Conservation (phyloP, 1,140 invertebrate species). For the Lanistes nyassanus region DNA sequence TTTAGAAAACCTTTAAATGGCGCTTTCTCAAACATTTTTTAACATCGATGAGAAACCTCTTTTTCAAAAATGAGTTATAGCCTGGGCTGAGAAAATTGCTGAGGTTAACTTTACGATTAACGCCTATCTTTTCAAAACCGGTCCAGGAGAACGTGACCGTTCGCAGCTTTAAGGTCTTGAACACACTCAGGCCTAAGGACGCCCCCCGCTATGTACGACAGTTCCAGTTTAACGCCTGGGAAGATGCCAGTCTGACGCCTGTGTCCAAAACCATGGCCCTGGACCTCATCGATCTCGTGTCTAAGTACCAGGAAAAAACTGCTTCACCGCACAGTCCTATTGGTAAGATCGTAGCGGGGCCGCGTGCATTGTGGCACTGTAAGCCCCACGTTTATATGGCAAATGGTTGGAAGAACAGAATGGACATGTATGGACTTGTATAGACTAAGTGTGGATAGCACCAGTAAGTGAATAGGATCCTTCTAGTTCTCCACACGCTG, state of each 20-base stretch:
- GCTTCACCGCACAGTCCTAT: conserved; percentile 46
- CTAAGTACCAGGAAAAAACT: conserved; percentile 50
- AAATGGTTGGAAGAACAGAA: no score
- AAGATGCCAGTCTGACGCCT: conserved; percentile 52
- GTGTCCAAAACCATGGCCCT: conserved; percentile 57
- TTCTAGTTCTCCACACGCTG: no score
- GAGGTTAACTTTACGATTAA: no score
- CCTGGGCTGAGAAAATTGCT: no score
- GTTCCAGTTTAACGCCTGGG: conserved; percentile 63
- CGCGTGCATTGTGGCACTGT: background rate
- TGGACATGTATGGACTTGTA: no score
- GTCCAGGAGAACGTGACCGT: conserved; percentile 54
- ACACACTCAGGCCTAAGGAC: conserved; percentile 41
- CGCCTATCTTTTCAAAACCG: background rate
- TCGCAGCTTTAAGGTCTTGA: conserved; percentile 47
- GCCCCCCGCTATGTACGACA: conserved; percentile 48
- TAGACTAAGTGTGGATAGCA: no score
- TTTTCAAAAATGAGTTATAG: no score
- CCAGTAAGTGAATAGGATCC: no score
- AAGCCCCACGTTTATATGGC: no score
- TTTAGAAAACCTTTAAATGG: no score
- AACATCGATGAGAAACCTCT: no score
- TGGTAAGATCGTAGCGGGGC: background rate
- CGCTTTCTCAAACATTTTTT: no score
- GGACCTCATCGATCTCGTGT: conserved; percentile 54